These are phyloP conservation scores for Halictus rubicundus DNA, from an alignment of 1,140 invertebrate genomes.

Conservation along the genomic window DNA sequence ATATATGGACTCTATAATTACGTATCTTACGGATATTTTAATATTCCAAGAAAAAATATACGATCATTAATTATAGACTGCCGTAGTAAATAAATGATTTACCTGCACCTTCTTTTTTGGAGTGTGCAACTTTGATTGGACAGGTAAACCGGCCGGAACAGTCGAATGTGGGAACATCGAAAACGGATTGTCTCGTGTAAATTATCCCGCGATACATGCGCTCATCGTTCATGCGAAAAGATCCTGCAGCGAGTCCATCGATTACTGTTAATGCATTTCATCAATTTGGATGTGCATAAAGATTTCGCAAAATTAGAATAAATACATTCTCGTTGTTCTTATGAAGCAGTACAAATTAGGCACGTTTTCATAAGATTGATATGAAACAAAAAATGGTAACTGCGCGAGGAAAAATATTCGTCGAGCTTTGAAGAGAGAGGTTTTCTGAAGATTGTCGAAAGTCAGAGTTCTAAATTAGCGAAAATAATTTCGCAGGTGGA, in stretches of 20 bases:
- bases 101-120: not conserved
- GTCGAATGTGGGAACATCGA: not conserved
- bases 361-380: too few species aligned
- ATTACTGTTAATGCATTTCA: too few species aligned
- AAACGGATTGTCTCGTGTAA: not conserved
- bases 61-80: slow-evolving; percentile 6
- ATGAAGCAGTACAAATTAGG: too few species aligned
- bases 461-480: not conserved
- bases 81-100: slow-evolving; percentile 4
- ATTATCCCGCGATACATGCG: not conserved
- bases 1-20: slow-evolving; percentile 7
- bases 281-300: too few species aligned
- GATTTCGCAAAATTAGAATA: too few species aligned
- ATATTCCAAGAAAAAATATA: slow-evolving; percentile 1
- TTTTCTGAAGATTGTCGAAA: too few species aligned
- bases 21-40: slow-evolving; percentile 2
- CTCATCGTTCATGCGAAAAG: too few species aligned
- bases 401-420: too few species aligned
- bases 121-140: not conserved
- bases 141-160: not conserved
- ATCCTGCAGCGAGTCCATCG: too few species aligned
- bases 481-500: slow-evolving; percentile 9
- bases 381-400: too few species aligned
- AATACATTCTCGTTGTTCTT: too few species aligned
- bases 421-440: too few species aligned